Evolutionary conservation across 2,888 invertebrate genomes (phyloP).

Genomic region (Caenorhabditis japonica): DNA sequence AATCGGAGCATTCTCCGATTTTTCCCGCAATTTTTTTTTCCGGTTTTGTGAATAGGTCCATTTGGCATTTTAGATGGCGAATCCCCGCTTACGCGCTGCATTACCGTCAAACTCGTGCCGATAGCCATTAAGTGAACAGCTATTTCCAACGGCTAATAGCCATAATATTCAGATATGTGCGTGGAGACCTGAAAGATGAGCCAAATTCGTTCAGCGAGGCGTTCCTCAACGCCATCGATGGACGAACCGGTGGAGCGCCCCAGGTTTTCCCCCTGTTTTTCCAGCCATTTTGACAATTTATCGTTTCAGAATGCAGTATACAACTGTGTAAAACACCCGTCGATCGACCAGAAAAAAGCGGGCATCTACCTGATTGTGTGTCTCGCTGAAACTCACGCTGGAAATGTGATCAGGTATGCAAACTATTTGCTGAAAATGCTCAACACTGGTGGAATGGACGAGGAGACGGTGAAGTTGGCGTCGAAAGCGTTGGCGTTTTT

Average conservation of each 20-base stretch:
- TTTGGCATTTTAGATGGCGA: neutral
- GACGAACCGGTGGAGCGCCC: conserved; percentile 35
- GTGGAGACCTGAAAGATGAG: conserved; percentile 58
- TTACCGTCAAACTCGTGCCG: too few relatives aligned
- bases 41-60: too few relatives aligned
- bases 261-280: too few relatives aligned
- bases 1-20: too few relatives aligned
- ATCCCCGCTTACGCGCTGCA: too few relatives aligned
- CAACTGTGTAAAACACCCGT: conserved; percentile 34
- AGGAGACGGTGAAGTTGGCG: conserved; percentile 91
- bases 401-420: conserved; percentile 54
- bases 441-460: conserved; percentile 53
- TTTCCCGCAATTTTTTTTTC: too few relatives aligned
- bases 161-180: conserved; percentile 57
- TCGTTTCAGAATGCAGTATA: conserved; percentile 39
- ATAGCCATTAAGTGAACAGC: too few relatives aligned
- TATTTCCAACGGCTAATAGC: too few relatives aligned
- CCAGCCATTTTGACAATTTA: too few relatives aligned
- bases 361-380: conserved; percentile 67
- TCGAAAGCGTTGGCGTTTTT: conserved; percentile 94
- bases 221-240: conserved; percentile 56
- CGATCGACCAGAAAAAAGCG: conserved; percentile 47
- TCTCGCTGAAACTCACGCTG: conserved; percentile 54
- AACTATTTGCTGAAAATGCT: conserved; percentile 60
- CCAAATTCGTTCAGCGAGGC: conserved; percentile 47